Evolutionary conservation across 2,888 invertebrate species (phyloP).

Genomic region (Agrochola circellaris): DNA sequence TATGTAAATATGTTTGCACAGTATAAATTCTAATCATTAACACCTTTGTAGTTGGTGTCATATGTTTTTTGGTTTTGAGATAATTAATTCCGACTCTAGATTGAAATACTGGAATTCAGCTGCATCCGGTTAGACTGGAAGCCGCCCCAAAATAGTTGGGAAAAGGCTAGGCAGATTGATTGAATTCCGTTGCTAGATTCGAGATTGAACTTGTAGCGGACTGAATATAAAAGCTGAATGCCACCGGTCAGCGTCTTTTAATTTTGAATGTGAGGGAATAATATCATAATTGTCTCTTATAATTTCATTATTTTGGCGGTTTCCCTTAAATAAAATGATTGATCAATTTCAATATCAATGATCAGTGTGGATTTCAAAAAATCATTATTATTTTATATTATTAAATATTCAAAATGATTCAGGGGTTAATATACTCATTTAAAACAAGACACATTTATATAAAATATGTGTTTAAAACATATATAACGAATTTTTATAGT

Average conservation of each 20-base stretch:
- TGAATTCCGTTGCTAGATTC: neutral
- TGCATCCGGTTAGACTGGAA: no score
- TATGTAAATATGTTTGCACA: conserved; percentile 27
- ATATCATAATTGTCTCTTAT: neutral
- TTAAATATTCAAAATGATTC: neutral
- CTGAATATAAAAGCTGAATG: neutral
- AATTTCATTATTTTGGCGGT: neutral
- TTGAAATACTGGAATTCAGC: neutral
- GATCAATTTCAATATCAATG: no score
- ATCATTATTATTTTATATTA: neutral
- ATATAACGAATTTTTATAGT: neutral
- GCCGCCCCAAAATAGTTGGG: no score
- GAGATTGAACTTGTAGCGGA: neutral
- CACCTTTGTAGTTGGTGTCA: conserved; percentile 38
- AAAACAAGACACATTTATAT: neutral
- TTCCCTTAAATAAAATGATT: neutral
- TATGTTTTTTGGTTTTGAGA: neutral
- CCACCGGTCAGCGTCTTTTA: neutral
- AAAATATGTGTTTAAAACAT: neutral
- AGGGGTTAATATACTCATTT: conserved; percentile 31
- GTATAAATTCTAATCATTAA: conserved; percentile 25
- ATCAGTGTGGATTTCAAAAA: neutral
- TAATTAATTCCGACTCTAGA: neutral
- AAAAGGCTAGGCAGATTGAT: no score
- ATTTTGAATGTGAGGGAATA: neutral